phyloP scores from a whole-genome alignment of 2,797 vertebrate species.

The Mus spretus region DNA sequence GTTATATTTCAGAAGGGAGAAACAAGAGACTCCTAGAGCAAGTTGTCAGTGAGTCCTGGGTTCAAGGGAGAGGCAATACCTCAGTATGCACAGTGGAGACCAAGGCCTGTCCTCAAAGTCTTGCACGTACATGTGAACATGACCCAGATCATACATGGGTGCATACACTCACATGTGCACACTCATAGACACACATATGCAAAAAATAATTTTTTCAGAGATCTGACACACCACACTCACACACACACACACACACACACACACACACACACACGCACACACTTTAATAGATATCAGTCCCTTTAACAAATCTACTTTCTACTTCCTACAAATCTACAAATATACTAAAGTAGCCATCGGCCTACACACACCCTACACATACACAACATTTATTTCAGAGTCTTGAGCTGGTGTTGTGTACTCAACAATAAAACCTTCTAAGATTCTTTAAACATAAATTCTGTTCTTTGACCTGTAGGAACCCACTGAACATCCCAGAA shows the following conservation, averaged over 20 bases:
- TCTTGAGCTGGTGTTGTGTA: conserved; percentile 31
- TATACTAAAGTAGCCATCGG: conserved; percentile 20
- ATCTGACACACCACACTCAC: neutral
- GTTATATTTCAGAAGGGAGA: neutral
- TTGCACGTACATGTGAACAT: neutral
- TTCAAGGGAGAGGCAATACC: neutral
- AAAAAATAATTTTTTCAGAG: conserved; percentile 31
- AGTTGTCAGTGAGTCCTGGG: neutral
- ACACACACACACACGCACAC: neutral
- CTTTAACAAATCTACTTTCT: conserved; percentile 59
- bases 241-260: neutral
- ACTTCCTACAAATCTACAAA: conserved; percentile 57
- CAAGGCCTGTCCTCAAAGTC: neutral
- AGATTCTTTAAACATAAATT: conserved; percentile 36
- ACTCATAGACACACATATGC: neutral
- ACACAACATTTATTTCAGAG: conserved; percentile 17
- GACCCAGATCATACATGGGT: neutral
- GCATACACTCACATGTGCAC: neutral
- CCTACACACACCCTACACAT: neutral
- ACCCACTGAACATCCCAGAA: conserved; percentile 46
- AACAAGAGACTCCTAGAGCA: neutral
- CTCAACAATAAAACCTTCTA: conserved; percentile 61
- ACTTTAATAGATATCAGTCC: conserved; percentile 40
- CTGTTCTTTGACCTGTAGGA: neutral
- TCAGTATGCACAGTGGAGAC: neutral